phyloP scores from a whole-genome alignment of 2,113 vertebrate genomes.

The Xerus inauris region DNA sequence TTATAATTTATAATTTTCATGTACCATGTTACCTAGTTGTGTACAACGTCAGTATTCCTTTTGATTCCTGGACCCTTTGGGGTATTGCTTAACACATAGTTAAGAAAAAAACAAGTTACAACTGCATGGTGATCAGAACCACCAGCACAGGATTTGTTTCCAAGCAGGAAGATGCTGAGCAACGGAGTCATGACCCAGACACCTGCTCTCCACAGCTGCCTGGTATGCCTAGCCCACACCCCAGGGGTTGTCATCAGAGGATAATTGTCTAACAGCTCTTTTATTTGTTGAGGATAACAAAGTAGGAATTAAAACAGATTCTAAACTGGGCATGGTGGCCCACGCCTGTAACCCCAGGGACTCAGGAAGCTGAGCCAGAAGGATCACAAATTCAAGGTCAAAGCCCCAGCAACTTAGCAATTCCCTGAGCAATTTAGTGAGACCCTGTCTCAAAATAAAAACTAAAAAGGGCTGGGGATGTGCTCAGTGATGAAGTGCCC shows the following conservation, averaged over 20 bases:
- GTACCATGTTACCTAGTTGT: background rate
- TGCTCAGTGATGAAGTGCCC: no score
- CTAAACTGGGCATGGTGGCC: no score
- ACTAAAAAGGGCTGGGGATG: no score
- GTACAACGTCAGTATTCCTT: background rate
- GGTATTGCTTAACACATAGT: background rate
- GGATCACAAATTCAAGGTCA: no score
- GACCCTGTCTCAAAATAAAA: no score
- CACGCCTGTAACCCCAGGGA: no score
- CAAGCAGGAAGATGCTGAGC: background rate
- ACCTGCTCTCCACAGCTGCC: background rate
- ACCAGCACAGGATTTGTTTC: background rate
- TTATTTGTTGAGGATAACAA: background rate
- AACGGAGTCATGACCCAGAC: no score
- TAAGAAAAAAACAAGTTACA: slow-evolving; percentile 31
- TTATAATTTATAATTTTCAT: background rate
- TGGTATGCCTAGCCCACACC: background rate
- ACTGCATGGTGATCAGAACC: background rate
- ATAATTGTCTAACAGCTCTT: background rate
- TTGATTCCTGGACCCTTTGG: background rate
- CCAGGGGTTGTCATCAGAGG: background rate
- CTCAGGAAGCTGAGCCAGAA: no score
- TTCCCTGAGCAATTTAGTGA: no score
- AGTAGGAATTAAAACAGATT: background rate
- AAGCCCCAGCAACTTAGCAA: no score